Evolutionary conservation across 2,888 invertebrate species (phyloP).

Genomic region (Archips xylosteana): DNA sequence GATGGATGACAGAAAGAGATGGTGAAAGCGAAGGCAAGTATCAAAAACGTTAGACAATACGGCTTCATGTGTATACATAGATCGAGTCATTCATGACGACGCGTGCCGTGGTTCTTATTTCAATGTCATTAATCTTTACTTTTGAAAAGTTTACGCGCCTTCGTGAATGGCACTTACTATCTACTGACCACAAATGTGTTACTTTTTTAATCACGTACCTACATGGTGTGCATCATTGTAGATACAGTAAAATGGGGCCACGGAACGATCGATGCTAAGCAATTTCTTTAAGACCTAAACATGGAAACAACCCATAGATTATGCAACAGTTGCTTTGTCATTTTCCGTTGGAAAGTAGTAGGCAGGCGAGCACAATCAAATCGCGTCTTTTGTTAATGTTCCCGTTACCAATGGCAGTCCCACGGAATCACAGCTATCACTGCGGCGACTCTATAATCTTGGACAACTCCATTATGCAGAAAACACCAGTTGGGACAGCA

Average conservation of each 20-base stretch:
- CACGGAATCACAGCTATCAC: conserved; percentile 73
- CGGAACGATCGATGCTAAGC: not conserved
- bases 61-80: too few relatives aligned
- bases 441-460: conserved; percentile 72
- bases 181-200: not conserved
- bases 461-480: conserved; percentile 71
- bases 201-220: not conserved
- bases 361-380: conserved; percentile 58
- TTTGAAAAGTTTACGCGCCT: too few relatives aligned
- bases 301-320: conserved; percentile 6
- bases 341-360: conserved; percentile 67
- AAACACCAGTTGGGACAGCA: conserved; percentile 74
- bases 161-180: too few relatives aligned
- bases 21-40: too few relatives aligned
- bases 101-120: too few relatives aligned
- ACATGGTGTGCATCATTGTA: not conserved
- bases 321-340: conserved; percentile 61
- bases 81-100: too few relatives aligned
- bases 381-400: conserved; percentile 71
- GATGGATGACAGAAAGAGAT: too few relatives aligned
- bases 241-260: not conserved
- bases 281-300: not conserved
- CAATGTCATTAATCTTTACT: too few relatives aligned
- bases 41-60: too few relatives aligned
- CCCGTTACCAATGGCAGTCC: conserved; percentile 69